Base-by-base conservation (phyloP, 2,888 invertebrate species). In the Oscheius sp. region DNA sequence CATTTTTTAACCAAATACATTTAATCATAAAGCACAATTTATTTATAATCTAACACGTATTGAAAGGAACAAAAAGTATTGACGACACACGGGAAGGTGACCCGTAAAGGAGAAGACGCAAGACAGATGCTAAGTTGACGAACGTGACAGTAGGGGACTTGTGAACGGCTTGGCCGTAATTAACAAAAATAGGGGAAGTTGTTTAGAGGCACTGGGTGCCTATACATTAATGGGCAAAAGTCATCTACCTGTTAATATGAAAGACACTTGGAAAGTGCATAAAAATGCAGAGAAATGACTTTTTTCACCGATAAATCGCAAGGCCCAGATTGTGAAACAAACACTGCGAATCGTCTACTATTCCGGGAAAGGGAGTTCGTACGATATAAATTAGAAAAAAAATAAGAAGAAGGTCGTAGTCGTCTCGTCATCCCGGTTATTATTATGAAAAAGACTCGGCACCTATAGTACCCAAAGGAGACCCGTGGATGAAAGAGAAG, bases 131-230 rank as follows among this genome's bases (percentile, higher is more conserved):
- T n/a, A 51, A 12, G n/a, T n/a, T n/a, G n/a, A n/a, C n/a, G n/a
- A n/a, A n/a, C n/a, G 20, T 14, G 51, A 51, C 8, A 12, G 54
- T 33, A 54, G 54, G 54, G 54, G 33, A n/a, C n/a, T 36, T 17
- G 50, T 26, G 54, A 33, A 54, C 54, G 54, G 54, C 54, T 54
- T 14, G 54, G 54, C 54, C 54, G 54, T 54, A 17, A 54, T 54
- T 54, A 9, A 20, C 28, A 30, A n/a, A 28, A 26, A n/a, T n/a
- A 30, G 50, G 54, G 51, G 30, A 22, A n/a, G 54, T 20, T 24
- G 54, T 54, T 54, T 54, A 54, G 54, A 54, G 54, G 54, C 54
- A 54, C 54, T 54, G 36, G 54, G 54, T 54, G 54, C 54, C 54
- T 54, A 33, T 54, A 24, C 54, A 54, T 20, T 17, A 33, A 22